Conservation (phyloP, 2,797 vertebrate genomes). For the Paramormyrops hopkinsi region DNA sequence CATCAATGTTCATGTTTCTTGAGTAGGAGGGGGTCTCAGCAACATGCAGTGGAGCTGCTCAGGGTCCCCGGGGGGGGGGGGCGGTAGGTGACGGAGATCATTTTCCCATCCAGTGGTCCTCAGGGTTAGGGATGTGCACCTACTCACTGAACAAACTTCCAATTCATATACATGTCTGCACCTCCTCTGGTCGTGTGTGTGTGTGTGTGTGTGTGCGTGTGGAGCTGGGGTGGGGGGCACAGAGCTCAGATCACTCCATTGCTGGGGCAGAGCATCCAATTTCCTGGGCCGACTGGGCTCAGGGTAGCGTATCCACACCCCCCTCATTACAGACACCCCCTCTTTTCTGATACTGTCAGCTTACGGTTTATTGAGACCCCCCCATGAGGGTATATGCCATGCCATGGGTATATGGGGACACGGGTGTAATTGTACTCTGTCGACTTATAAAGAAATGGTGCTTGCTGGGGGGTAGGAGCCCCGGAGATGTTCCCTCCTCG, state of each 20-base stretch:
- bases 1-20: neutral
- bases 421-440: conserved; percentile 13
- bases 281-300: conserved; percentile 22
- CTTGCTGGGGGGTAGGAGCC: neutral
- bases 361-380: neutral
- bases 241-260: conserved; percentile 5
- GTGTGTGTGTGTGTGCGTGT: neutral
- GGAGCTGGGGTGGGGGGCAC: conserved; percentile 16
- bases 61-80: neutral
- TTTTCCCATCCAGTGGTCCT: neutral
- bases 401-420: neutral
- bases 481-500: neutral
- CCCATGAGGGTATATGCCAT: neutral
- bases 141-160: neutral
- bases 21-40: neutral
- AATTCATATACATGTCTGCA: neutral
- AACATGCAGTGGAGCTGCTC: neutral
- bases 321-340: neutral
- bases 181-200: neutral
- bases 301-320: neutral
- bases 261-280: conserved; percentile 26
- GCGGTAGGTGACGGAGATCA: neutral
- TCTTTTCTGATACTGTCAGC: neutral
- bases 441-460: neutral
- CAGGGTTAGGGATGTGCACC: conserved; percentile 13